A percentile compares a stretch with the other conserved stretches of the same genome.
Conservation (phyloP, 2,888 invertebrate genomes). For the Leptopilina myrica region DNA sequence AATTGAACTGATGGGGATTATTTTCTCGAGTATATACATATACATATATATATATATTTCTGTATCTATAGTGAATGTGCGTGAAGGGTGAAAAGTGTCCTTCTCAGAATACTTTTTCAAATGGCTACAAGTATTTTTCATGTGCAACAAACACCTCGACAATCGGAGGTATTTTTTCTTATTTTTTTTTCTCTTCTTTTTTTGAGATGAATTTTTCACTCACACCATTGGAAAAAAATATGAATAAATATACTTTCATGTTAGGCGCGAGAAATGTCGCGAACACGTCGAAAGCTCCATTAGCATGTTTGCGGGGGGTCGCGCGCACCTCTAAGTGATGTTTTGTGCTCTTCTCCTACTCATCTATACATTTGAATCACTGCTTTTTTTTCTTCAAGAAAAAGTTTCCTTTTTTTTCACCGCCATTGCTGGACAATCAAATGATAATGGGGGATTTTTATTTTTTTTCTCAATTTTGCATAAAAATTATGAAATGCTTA, state of each 20-base stretch:
- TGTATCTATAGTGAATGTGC: slow-evolving; percentile 38
- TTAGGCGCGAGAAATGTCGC: slow-evolving; percentile 61
- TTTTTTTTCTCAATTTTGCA: too few relatives aligned
- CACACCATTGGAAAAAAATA: slow-evolving; percentile 48
- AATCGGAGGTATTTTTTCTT: slow-evolving; percentile 16
- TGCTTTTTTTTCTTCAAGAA: not conserved
- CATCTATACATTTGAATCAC: slow-evolving; percentile 50
- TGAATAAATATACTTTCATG: slow-evolving; percentile 37
- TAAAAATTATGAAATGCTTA: too few relatives aligned
- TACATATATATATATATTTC: too few relatives aligned
- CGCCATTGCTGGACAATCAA: slow-evolving; percentile 12
- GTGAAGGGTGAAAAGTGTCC: slow-evolving; percentile 58
- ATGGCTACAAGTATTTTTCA: slow-evolving; percentile 56
- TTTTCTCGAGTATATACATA: slow-evolving; percentile 41
- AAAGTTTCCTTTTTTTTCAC: not conserved
- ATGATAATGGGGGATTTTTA: slow-evolving; percentile 54
- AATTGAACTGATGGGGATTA: slow-evolving; percentile 45
- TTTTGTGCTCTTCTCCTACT: slow-evolving; percentile 66
- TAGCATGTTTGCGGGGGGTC: slow-evolving; percentile 73
- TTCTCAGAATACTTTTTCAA: slow-evolving; percentile 59
- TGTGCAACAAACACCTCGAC: slow-evolving; percentile 50
- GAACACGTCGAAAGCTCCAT: slow-evolving; percentile 66
- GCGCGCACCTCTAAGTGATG: slow-evolving; percentile 72
- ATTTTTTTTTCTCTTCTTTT: too few relatives aligned
- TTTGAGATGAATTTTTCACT: slow-evolving; percentile 55